Evolutionary conservation across 2,797 vertebrate genomes (phyloP).

Genomic region (Pelochelys cantorii): DNA sequence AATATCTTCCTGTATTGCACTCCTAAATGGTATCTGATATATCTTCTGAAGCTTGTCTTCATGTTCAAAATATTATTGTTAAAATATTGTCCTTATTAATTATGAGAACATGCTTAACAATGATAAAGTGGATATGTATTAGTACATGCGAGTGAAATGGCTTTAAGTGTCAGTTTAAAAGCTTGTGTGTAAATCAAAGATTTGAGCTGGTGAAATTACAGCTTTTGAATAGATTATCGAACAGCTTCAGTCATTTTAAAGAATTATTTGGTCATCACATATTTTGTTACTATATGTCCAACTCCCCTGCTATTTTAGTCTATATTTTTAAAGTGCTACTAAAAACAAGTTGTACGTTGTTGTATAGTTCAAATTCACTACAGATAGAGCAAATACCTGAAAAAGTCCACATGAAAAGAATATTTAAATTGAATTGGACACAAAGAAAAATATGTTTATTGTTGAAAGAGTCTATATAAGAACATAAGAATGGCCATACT

Average conservation of each 20-base stretch:
- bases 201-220: too few species aligned
- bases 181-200: too few species aligned
- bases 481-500: too few species aligned
- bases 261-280: background rate
- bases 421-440: background rate
- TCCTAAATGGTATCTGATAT: background rate
- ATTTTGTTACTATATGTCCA: background rate
- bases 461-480: fast-evolving
- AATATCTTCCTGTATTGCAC: background rate
- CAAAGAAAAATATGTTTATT: background rate
- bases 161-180: background rate
- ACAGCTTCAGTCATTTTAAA: background rate
- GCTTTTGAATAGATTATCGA: background rate
- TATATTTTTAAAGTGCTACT: background rate
- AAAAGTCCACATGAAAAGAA: background rate
- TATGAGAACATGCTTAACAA: background rate
- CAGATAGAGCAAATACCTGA: background rate
- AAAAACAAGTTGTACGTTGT: background rate
- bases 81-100: background rate
- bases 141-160: background rate
- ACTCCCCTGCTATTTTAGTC: background rate
- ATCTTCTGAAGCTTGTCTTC: background rate
- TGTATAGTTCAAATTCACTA: background rate
- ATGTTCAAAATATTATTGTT: background rate
- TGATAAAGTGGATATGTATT: background rate